phyloP scores from a whole-genome alignment of 2,888 invertebrate genomes.

The Rhagium mordax region DNA sequence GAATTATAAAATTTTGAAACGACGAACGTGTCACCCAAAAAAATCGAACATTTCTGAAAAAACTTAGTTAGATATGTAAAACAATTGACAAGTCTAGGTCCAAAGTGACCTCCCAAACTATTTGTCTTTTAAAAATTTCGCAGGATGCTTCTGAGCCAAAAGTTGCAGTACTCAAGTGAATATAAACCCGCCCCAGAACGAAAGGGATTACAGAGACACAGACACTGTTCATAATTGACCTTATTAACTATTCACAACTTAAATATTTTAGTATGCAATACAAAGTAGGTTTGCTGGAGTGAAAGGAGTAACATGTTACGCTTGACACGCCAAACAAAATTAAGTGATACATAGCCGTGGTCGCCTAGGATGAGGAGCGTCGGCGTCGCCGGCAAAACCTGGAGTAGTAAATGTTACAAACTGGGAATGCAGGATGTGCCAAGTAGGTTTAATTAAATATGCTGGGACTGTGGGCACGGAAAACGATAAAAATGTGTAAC shows the following conservation, averaged over 20 bases:
- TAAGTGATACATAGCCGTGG: constrained; percentile 15
- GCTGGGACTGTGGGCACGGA: not conserved
- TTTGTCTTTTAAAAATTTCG: not conserved
- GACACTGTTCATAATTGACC: constrained; percentile 45
- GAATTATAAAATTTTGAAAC: too few relatives aligned
- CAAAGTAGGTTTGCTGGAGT: constrained; percentile 36
- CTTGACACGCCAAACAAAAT: constrained; percentile 30
- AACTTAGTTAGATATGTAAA: too few relatives aligned
- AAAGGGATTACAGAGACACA: constrained; percentile 21
- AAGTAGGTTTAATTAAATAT: not conserved
- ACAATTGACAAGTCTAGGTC: too few relatives aligned
- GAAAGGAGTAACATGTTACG: constrained; percentile 18
- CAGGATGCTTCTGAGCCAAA: not conserved
- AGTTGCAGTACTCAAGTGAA: constrained; percentile 1
- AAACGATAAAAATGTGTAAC: not conserved
- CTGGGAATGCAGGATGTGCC: not conserved
- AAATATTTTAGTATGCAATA: constrained; percentile 46
- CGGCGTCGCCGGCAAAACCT: not conserved
- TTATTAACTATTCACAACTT: constrained; percentile 45
- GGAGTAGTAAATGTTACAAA: not conserved
- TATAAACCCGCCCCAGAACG: constrained; percentile 1
- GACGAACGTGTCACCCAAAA: too few relatives aligned
- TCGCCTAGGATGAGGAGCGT: not conserved
- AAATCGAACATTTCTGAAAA: too few relatives aligned
- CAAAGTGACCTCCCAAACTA: not conserved